phyloP scores from a whole-genome alignment of 2,888 invertebrate species.

The Spodoptera littoralis region DNA sequence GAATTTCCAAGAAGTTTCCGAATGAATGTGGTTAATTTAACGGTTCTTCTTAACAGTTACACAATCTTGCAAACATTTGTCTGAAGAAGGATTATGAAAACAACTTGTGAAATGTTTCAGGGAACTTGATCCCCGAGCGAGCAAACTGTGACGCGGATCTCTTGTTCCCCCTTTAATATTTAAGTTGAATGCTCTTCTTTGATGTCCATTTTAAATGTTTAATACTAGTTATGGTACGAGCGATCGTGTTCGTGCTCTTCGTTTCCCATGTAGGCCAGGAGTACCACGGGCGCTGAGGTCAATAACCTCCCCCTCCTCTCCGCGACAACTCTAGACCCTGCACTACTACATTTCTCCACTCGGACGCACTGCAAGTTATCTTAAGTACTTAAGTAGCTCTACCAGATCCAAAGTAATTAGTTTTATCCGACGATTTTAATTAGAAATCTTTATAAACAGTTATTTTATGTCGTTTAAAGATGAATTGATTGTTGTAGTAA shows the following conservation, averaged over 20 bases:
- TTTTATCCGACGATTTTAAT: constrained; percentile 58
- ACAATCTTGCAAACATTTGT: constrained; percentile 70
- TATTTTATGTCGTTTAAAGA: constrained; percentile 55
- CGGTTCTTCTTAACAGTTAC: constrained; percentile 73
- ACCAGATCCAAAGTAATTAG: constrained; percentile 67
- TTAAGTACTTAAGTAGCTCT: constrained; percentile 61
- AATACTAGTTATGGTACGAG: constrained; percentile 64
- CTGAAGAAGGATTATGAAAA: constrained; percentile 63
- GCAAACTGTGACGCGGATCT: constrained; percentile 37
- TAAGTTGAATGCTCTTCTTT: constrained; percentile 40
- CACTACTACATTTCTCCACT: constrained; percentile 79
- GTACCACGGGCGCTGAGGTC: constrained; percentile 82
- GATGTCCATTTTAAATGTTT: constrained; percentile 57
- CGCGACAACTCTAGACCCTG: constrained; percentile 72
- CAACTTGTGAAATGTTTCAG: constrained; percentile 55
- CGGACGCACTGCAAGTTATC: constrained; percentile 70
- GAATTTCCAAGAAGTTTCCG: constrained; percentile 77
- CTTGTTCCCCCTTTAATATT: constrained; percentile 36
- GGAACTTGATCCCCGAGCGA: constrained; percentile 46
- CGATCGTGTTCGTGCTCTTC: constrained; percentile 53
- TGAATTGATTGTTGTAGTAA: constrained; percentile 61
- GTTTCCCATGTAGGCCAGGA: constrained; percentile 82
- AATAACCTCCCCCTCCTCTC: constrained; percentile 69
- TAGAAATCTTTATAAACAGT: constrained; percentile 62
- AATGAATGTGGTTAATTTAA: constrained; percentile 82